Evolutionary conservation across 1,140 invertebrate species (phyloP), one percentile per base, ranked within the genome.

Genomic region (Xylocopa sonorina): DNA sequence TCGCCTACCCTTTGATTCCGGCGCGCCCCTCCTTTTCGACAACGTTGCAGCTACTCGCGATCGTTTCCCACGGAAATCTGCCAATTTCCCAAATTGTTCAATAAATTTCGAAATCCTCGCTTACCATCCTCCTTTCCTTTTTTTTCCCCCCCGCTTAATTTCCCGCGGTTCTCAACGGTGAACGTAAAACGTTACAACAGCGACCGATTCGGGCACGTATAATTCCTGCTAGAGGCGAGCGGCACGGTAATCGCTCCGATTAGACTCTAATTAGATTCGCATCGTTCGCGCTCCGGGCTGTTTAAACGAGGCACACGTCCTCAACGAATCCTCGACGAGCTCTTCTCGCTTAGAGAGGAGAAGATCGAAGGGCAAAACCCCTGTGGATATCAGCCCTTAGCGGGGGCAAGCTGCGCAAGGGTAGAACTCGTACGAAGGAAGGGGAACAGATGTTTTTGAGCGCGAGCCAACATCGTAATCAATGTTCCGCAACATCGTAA

Each of bases 371-470:
- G 86, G 89, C 71, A 87, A 78, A 81, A 85, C 86, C 88, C 89
- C 89, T 89, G 82, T 85, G 85, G 85, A 90, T 82, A 86, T 90
- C 87, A 86, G 86, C 87, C 87, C 87, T 86, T 85, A 84, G 79
- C 82, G 80, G 84, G 81, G 63, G 62, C 78, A 79, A 86, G 80
- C 73, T 68, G 76, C 75, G 63, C 53, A 80, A 86, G 86, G 87
- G 89, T 89, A 87, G 86, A 88, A 84, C 87, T 84, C 82, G 64
- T 69, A 76, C 79, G 88, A 87, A 86, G 82, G 82, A 79, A 88
- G 88, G 90, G 89, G 87, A 92, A 90, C 92, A 93, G 92, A 93
- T 93, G 92, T 93, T 93, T 92, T 91, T 92, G 92, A 92, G 85
- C 89, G 88, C 87, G 84, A 90, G 86, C 88, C 87, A 90, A 92